Evolutionary conservation across 2,797 vertebrate species (phyloP).

Genomic region (Mycteria americana): DNA sequence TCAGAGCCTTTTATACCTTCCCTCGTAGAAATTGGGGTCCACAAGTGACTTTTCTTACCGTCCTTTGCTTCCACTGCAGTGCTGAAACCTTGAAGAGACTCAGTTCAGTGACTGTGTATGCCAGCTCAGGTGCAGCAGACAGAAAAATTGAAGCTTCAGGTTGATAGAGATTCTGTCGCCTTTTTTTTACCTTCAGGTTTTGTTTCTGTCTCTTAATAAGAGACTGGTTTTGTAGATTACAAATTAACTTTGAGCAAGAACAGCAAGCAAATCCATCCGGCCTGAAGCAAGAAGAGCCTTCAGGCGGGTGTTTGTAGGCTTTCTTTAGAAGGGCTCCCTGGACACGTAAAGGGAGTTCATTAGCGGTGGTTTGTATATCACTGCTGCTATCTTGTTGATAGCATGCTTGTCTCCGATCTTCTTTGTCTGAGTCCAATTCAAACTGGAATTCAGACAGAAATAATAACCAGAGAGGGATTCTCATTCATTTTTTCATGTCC

Average conservation of each 20-base stretch:
- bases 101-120: not conserved
- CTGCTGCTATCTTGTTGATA: not conserved
- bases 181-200: not conserved
- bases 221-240: not conserved
- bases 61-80: not conserved
- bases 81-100: not conserved
- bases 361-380: not conserved
- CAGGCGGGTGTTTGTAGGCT: not conserved
- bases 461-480: not conserved
- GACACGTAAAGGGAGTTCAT: not conserved
- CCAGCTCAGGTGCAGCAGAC: not conserved
- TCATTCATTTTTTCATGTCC: constrained; percentile 7
- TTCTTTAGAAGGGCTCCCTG: not conserved
- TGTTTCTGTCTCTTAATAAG: not conserved
- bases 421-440: not conserved
- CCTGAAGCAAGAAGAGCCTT: not conserved
- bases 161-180: not conserved
- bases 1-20: not conserved
- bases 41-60: not conserved
- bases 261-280: not conserved
- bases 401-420: not conserved
- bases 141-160: not conserved
- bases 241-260: not conserved
- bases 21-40: not conserved
- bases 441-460: constrained; percentile 20